Base-by-base conservation (phyloP, 1,140 invertebrate genomes). In the Calephelis nemesis region DNA sequence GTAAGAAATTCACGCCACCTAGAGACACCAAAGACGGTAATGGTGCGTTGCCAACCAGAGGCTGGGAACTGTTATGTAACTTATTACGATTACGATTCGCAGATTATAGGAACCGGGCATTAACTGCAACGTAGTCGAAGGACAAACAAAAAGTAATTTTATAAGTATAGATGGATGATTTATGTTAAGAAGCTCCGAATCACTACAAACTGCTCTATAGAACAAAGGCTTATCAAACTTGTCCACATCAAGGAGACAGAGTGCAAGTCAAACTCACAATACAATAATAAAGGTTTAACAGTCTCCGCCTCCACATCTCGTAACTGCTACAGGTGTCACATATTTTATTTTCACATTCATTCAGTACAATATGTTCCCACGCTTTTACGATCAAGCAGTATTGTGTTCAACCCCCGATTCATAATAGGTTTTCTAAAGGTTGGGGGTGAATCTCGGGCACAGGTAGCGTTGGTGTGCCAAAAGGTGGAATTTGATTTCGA, bases 371-470 rank as follows among this genome's bases (percentile, higher is more conserved):
- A 47, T 62, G 68, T 90, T 90, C 87, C 83, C 85, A 90, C 87
- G 87, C 52, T 82, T 76, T 71, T 76, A 69, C 79, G 75, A 77
- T 75, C 67, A 65, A 71, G 50, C 42, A 67, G 74, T 70, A 79
- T 85, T 85, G 81, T 83, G 69, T 75, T 69, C 79, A 74, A 81
- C 83, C 87, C 87, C 84, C 70, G 75, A 78, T 78, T 79, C 74
- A 81, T 76, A 83, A 78, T 76, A 67, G 30, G 73, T 68, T 73
- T 76, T 74, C 68, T 76, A 82, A 85, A 83, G 83, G 81, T 85
- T 84, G 80, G 77, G 84, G 87, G 83, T 87, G 83, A 87, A 83
- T 81, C 78, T 85, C 64, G 64, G 52, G 66, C 68, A 79, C 86
- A 87, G 85, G 85, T 85, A 87, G 79, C 74, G 68, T 71, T 73